Base-by-base conservation (phyloP, 2,888 invertebrate genomes). In the Adineta ricciae region DNA sequence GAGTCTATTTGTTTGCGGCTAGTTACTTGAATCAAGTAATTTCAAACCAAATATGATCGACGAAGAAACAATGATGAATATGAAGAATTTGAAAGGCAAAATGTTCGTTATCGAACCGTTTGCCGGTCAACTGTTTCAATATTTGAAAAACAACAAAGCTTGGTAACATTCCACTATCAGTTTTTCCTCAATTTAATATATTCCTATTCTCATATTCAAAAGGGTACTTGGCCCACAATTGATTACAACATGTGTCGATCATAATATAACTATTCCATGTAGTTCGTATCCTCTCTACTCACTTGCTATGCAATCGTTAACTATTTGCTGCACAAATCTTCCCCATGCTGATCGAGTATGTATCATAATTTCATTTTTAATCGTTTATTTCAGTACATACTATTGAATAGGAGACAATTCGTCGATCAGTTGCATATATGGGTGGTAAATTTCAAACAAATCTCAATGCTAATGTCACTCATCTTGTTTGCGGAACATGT, bases 251-350 rank as follows among this genome's bases (percentile, higher is more conserved):
- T 78, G 78, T 78, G 41, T 78, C 14, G 78, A 78, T 78, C 78
- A 78, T n/a, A 78, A 78, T 78, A 78, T 41, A 41, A 78, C 78
- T 0, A 38, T 78, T 24, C 78, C 78, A 78, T 78, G 38, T 78
- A 41, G 41, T 78, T 78, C 78, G 11, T 78, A 78, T 52, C 85
- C 85, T 2, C 73, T 85, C 27, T 85, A 78, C 52, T 85, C 85
- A 14, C 83, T 83, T 32, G 73, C 85, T 36, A 85, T 85, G 85
- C 73, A 83, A 21, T 83, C 83, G 24, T 50, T 85, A n/a, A 84
- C 73, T 84, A 27, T 85, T 38, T 85, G 85, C 56, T 85, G 85
- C 27, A 78, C 85, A 2, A 85, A 85, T 78, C 72, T 85, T 54
- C 73, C 83, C 64, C 72, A 85, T 49, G 41, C 8, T 50, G 50